Percentiles rank a stretch among this genome's conserved stretches.
Evolutionary conservation across 2,888 invertebrate genomes (phyloP).

Genomic region (Gastracanthus pulcherrimus): DNA sequence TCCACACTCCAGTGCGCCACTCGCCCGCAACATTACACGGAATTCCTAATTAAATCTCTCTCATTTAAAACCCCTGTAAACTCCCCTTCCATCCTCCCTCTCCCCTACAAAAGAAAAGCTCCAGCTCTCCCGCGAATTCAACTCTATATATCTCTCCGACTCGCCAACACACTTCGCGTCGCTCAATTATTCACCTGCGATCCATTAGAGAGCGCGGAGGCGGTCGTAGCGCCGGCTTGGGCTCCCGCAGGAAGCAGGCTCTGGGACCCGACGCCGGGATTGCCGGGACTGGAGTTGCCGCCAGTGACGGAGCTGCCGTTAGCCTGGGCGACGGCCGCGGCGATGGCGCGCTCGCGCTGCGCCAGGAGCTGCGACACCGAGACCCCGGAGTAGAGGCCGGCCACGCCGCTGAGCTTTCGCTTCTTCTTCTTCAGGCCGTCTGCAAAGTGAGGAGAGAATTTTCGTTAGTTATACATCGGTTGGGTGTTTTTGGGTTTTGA

Average conservation of each 20-base stretch:
- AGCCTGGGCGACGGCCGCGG: constrained; percentile 63
- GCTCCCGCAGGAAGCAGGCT: background rate
- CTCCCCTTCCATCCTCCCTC: background rate
- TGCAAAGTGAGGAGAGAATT: constrained; percentile 63
- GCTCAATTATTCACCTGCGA: constrained; percentile 70
- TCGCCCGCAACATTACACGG: background rate
- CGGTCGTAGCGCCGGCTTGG: constrained; percentile 28
- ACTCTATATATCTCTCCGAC: too few relatives aligned
- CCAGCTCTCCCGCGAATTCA: background rate
- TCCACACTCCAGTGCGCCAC: too few relatives aligned
- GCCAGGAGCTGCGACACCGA: constrained; percentile 84
- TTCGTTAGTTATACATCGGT: background rate
- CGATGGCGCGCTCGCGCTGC: constrained; percentile 80
- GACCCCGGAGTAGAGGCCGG: constrained; percentile 81
- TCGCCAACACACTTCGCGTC: background rate
- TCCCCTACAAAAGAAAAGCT: background rate
- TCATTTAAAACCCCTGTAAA: constrained; percentile 4
- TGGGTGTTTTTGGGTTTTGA: too few relatives aligned
- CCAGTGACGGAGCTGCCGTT: constrained; percentile 66
- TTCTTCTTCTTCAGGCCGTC: constrained; percentile 81
- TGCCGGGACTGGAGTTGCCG: constrained; percentile 67
- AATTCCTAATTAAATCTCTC: constrained; percentile 6
- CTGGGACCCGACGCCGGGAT: too few relatives aligned
- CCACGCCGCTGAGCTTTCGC: constrained; percentile 82
- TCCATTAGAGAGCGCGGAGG: constrained; percentile 70